Evolutionary conservation across 2,113 vertebrate genomes (phyloP), one percentile per base, ranked within the genome.

Genomic region (Cyprinus carpio): DNA sequence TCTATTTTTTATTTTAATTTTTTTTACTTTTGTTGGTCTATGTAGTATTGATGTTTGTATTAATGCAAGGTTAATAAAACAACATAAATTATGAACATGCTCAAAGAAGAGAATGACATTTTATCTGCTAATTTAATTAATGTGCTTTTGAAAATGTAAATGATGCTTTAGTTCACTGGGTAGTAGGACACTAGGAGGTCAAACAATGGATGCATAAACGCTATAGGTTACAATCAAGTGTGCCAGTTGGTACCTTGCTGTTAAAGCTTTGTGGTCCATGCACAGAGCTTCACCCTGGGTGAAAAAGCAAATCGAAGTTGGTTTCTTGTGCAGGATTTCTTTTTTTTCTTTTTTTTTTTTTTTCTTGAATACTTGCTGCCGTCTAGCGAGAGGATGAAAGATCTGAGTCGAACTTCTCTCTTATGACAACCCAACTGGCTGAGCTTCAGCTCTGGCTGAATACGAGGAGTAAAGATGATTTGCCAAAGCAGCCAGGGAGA

Each of bases 391-490:
- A 62, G 23, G 54, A 79, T 79, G 56, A 62, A 79, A 79, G 56
- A 40, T 79, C 34, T 40, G 56, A 79, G 31, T 40, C 9, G 25
- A 49, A 1, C 25, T 76, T 54, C 25, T 67, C 72, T 75, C 60
- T 75, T 25, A 56, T 80, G 77, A 74, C 75, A 87, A 81, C 82
- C 69, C 34, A 67, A 37, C 77, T 87, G 85, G 74, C 75, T 40
- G 65, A 71, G 43, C 62, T 85, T 54, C 77, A 90, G 83, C 75
- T 43, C 65, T 64, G 83, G 51, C 75, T 58, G 74, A 83, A 85
- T 75, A 60, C 23, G 49, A 54, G 25, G 77, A 78, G 62, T 86
- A 88, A 90, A 82, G 77, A 84, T 46, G 62, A 88, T 64, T 83
- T 65, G 87, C 81, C 37, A 65, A 54, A 60, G 31, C 34, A 88